Conservation (phyloP, 2,113 vertebrate genomes). For the Lophochroa leadbeateri region DNA sequence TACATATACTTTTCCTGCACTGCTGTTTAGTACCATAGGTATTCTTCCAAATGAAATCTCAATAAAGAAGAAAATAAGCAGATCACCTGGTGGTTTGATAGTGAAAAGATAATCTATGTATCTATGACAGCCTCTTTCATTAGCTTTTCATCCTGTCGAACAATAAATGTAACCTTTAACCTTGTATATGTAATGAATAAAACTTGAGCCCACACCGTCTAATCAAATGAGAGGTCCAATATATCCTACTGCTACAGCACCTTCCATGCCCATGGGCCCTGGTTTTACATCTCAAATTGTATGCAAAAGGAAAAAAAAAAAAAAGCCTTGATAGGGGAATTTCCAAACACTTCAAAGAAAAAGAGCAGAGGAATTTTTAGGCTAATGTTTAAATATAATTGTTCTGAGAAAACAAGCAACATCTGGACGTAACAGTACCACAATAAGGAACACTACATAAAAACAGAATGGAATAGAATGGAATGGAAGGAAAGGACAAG, state of each 20-base stretch:
- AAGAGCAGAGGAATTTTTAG: neutral
- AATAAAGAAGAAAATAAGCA: slow-evolving; percentile 54
- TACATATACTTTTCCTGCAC: neutral
- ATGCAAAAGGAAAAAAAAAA: neutral
- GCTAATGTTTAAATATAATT: neutral
- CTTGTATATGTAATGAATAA: slow-evolving; percentile 51
- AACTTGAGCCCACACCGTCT: slow-evolving; percentile 41
- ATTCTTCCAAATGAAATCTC: slow-evolving; percentile 30
- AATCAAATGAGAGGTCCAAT: slow-evolving; percentile 29
- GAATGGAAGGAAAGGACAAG: neutral
- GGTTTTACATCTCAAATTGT: slow-evolving; percentile 18
- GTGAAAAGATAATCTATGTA: slow-evolving; percentile 57
- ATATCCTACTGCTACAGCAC: neutral
- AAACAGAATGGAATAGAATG: neutral
- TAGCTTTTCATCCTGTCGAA: slow-evolving; percentile 62
- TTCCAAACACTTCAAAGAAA: neutral
- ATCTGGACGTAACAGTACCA: neutral
- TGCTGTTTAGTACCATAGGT: neutral
- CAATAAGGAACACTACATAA: neutral
- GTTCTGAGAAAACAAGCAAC: neutral
- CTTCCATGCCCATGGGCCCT: neutral
- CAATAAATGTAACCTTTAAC: slow-evolving; percentile 67
- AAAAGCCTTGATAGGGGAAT: neutral
- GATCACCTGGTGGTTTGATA: slow-evolving; percentile 54
- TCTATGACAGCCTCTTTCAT: slow-evolving; percentile 64